Evolutionary conservation across 1,140 invertebrate species (phyloP).

Genomic region (Tetramorium simillimum): DNA sequence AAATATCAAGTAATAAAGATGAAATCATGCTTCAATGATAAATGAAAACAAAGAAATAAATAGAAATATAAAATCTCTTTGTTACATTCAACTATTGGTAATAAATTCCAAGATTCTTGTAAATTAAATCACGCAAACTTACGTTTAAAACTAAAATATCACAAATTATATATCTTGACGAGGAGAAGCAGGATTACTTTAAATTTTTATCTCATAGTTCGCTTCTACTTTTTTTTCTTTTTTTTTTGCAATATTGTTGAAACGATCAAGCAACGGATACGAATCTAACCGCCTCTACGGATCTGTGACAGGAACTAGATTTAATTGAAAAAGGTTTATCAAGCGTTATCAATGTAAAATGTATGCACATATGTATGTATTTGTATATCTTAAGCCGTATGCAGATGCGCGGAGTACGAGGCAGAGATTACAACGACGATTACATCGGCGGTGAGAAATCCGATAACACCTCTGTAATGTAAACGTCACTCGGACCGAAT

Average conservation of each 20-base stretch:
- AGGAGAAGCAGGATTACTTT: not conserved
- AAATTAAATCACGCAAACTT: not conserved
- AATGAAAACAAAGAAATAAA: not conserved
- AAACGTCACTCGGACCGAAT: slow-evolving; percentile 52
- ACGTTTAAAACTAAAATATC: not conserved
- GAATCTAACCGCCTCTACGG: too few relatives aligned
- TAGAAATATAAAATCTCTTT: not conserved
- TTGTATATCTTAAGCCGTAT: slow-evolving; percentile 32
- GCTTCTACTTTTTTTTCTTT: not conserved
- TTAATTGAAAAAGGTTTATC: slow-evolving; percentile 4
- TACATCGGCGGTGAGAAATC: slow-evolving; percentile 53
- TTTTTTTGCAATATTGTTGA: not conserved
- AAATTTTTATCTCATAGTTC: not conserved
- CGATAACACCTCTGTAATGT: slow-evolving; percentile 57
- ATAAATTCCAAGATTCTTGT: not conserved
- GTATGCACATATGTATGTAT: not conserved
- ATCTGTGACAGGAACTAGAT: not conserved
- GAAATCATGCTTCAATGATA: not conserved
- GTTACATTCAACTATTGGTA: not conserved
- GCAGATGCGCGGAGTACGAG: slow-evolving; percentile 31
- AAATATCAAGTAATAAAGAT: not conserved
- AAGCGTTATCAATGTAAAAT: slow-evolving; percentile 2
- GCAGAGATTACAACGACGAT: slow-evolving; percentile 58
- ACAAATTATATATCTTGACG: not conserved
- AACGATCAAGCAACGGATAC: not conserved